phyloP scores from a whole-genome alignment of 1,140 invertebrate genomes.

The Procambarus clarkii region DNA sequence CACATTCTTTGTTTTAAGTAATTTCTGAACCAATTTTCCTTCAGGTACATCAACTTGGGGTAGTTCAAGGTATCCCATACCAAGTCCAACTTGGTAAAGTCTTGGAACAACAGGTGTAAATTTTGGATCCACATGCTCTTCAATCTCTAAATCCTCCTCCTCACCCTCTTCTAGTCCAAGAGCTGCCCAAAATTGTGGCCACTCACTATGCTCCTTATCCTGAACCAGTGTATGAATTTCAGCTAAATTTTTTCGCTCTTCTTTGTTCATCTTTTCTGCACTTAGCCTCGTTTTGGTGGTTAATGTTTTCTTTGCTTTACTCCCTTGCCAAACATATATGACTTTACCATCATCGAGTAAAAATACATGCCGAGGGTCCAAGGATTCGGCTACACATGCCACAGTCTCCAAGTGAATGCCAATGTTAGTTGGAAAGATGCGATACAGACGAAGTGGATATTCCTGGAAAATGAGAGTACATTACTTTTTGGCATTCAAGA shows the following conservation, averaged over 20 bases:
- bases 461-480: constrained; percentile 79
- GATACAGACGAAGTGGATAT: constrained; percentile 89
- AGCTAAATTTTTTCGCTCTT: constrained; percentile 96
- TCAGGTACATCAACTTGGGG: constrained; percentile 89
- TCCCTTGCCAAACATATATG: constrained; percentile 79
- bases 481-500: background rate
- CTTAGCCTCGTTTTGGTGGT: constrained; percentile 95
- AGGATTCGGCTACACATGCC: constrained; percentile 80
- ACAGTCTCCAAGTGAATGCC: constrained; percentile 96
- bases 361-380: constrained; percentile 95
- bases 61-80: constrained; percentile 98
- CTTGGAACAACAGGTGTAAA: constrained; percentile 86
- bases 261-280: constrained; percentile 99
- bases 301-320: constrained; percentile 93
- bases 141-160: constrained; percentile 73
- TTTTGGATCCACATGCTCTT: constrained; percentile 89
- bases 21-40: constrained; percentile 83
- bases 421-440: constrained; percentile 90
- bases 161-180: constrained; percentile 79
- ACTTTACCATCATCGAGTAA: constrained; percentile 91
- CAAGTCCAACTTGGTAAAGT: constrained; percentile 95
- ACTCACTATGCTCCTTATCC: constrained; percentile 89
- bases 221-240: constrained; percentile 92
- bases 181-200: constrained; percentile 88
- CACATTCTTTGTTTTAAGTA: constrained; percentile 94